Evolutionary conservation across 1,140 invertebrate genomes (phyloP).

Genomic region (Drosophila mayri): DNA sequence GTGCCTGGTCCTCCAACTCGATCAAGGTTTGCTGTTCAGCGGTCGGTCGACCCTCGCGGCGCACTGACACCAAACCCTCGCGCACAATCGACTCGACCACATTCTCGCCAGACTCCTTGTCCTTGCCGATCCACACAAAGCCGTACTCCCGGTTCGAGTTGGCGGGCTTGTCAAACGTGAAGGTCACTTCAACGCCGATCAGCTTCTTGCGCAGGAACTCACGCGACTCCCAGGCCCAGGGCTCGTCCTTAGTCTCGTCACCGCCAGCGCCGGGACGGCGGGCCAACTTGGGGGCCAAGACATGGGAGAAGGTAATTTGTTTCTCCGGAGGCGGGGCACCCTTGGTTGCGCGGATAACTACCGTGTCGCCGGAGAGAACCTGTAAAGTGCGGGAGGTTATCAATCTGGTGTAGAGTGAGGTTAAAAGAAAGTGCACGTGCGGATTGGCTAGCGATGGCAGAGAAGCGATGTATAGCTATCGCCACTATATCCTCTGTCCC

Average conservation of each 20-base stretch:
- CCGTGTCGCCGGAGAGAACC: conserved; percentile 95
- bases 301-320: conserved; percentile 94
- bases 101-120: conserved; percentile 91
- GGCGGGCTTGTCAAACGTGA: conserved; percentile 90
- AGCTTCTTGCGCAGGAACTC: conserved; percentile 97
- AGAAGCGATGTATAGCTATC: conserved; percentile 2
- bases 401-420: conserved; percentile 44
- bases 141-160: conserved; percentile 95
- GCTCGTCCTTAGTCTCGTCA: conserved; percentile 94
- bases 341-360: conserved; percentile 93
- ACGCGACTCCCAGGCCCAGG: conserved; percentile 98
- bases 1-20: conserved; percentile 96
- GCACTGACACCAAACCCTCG: conserved; percentile 95
- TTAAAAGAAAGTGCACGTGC: conserved; percentile 54
- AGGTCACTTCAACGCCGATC: conserved; percentile 95
- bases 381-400: conserved; percentile 75
- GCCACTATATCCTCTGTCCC: neutral
- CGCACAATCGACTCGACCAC: conserved; percentile 93
- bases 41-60: conserved; percentile 90
- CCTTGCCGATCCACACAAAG: conserved; percentile 93
- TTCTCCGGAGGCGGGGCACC: conserved; percentile 95
- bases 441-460: conserved; percentile 13
- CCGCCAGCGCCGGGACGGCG: conserved; percentile 88
- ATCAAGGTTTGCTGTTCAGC: conserved; percentile 89
- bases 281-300: conserved; percentile 96